A percentile compares a stretch with the other conserved stretches of the same genome.
Conservation (phyloP, 1,140 invertebrate species). For the Ceratina calcarata region DNA sequence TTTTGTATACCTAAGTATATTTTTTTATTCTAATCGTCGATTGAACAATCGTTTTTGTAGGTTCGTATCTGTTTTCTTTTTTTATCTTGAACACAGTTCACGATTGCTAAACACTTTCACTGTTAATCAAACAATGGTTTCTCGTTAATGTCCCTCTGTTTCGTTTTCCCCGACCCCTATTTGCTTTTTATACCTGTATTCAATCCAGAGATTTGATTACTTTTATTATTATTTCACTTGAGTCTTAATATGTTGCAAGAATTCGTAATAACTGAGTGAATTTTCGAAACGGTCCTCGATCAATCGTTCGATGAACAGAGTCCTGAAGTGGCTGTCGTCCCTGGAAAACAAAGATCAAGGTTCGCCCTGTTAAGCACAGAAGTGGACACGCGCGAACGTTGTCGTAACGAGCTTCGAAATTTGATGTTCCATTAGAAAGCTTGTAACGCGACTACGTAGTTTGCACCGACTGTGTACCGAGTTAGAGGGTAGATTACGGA, state of each 20-base stretch:
- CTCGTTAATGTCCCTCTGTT: slow-evolving; percentile 23
- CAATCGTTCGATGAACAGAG: slow-evolving; percentile 92
- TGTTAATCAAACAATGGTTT: slow-evolving; percentile 32
- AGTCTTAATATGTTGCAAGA: slow-evolving; percentile 96
- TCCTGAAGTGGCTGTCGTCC: slow-evolving; percentile 92
- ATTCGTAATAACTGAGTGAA: slow-evolving; percentile 98
- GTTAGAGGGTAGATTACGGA: not conserved
- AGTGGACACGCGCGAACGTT: not conserved
- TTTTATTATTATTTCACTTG: slow-evolving; percentile 88
- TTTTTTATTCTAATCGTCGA: slow-evolving; percentile 29
- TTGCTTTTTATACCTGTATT: not conserved
- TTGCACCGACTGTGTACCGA: not conserved
- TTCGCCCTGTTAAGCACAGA: not conserved
- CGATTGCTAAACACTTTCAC: slow-evolving; percentile 51
- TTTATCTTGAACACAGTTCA: slow-evolving; percentile 45
- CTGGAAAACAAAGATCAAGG: slow-evolving; percentile 79
- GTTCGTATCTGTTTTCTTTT: slow-evolving; percentile 9
- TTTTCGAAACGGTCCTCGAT: slow-evolving; percentile 97
- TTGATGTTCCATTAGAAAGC: not conserved
- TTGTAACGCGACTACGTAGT: not conserved
- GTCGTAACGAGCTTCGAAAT: not conserved
- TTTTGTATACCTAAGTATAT: slow-evolving; percentile 17
- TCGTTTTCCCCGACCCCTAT: too few species aligned
- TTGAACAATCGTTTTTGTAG: slow-evolving; percentile 37
- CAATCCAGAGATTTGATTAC: slow-evolving; percentile 36